phyloP scores from a whole-genome alignment of 2,888 invertebrate genomes.

The Plebejus melissa region DNA sequence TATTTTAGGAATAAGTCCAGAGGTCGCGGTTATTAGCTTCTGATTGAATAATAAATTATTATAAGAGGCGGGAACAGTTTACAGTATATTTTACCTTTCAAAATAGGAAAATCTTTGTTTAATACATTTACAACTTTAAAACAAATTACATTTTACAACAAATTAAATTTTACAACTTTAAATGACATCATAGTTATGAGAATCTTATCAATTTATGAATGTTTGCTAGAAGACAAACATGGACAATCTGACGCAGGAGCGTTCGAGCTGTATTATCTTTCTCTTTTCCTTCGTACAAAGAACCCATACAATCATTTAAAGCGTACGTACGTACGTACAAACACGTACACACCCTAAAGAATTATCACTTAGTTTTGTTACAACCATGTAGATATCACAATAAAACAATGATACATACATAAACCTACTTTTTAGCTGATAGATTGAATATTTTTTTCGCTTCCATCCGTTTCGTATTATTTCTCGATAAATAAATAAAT shows the following conservation, averaged over 20 bases:
- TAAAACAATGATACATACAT: background rate
- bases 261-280: too few species aligned
- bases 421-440: background rate
- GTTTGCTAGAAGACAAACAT: too few species aligned
- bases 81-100: background rate
- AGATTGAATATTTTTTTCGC: background rate
- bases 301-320: background rate
- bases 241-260: too few species aligned
- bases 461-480: background rate
- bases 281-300: too few species aligned
- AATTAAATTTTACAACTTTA: too few species aligned
- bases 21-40: background rate
- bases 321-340: too few species aligned
- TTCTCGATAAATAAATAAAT: constrained; percentile 6
- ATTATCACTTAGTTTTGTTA: too few species aligned
- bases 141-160: too few species aligned
- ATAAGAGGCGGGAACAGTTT: background rate
- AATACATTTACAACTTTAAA: too few species aligned
- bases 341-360: too few species aligned
- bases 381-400: background rate
- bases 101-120: background rate
- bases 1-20: background rate
- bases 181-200: too few species aligned
- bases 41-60: background rate
- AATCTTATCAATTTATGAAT: too few species aligned